A percentile compares a stretch with the other conserved stretches of the same genome.
Conservation (phyloP, 2,888 invertebrate genomes). For the Mimachlamys varia region DNA sequence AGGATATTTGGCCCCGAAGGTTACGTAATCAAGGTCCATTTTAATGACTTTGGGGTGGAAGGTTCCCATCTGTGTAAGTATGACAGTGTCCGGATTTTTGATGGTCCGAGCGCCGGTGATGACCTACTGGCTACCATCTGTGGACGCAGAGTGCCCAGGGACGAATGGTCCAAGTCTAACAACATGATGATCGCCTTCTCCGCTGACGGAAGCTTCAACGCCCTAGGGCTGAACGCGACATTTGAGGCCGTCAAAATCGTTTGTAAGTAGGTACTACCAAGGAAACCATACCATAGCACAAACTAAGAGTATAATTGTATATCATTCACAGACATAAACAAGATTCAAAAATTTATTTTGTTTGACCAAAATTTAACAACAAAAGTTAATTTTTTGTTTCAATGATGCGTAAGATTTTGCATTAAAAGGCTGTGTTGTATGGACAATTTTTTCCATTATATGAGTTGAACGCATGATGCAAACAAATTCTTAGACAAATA, state of each 20-base stretch:
- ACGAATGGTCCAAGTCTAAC: conserved; percentile 60
- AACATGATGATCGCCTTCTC: conserved; percentile 65
- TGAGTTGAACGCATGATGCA: no score
- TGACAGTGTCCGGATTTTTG: conserved; percentile 60
- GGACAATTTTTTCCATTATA: no score
- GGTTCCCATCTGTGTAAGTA: conserved; percentile 54
- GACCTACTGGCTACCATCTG: conserved; percentile 59
- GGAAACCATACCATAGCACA: no score
- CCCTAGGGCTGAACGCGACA: conserved; percentile 62
- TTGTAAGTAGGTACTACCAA: conserved; percentile 39
- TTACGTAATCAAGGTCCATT: conserved; percentile 57
- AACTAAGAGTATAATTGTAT: no score
- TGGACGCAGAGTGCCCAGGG: conserved; percentile 63
- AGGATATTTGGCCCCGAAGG: conserved; percentile 51
- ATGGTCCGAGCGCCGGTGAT: conserved; percentile 54
- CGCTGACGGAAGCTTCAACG: conserved; percentile 59
- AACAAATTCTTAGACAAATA: no score
- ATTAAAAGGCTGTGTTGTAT: no score
- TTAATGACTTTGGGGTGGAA: conserved; percentile 54
- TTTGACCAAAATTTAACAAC: no score
- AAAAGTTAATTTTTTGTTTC: no score
- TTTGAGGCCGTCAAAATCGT: conserved; percentile 51
- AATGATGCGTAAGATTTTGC: no score
- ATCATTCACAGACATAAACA: no score
- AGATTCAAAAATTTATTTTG: no score